These are phyloP conservation scores for Drosophila melanosoma DNA, from an alignment of 2,888 invertebrate genomes.

Conservation along the genomic window DNA sequence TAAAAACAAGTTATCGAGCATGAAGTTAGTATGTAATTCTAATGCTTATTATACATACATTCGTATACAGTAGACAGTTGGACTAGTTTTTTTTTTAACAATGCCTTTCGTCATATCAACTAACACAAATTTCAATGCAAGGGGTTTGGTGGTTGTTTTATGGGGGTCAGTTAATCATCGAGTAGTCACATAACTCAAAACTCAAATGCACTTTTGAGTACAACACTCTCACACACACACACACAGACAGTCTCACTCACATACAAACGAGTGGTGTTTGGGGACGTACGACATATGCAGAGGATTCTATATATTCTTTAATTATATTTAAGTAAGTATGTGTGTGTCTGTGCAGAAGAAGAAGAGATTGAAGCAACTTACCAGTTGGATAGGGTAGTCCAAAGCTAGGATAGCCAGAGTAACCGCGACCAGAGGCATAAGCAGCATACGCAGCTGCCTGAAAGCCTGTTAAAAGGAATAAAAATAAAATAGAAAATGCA, in stretches of 20 bases:
- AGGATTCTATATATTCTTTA: conserved; percentile 36
- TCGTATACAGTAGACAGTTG: conserved; percentile 9
- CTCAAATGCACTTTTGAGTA: conserved; percentile 10
- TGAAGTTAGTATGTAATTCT: conserved; percentile 51
- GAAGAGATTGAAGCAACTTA: conserved; percentile 86
- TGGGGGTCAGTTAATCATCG: conserved; percentile 21
- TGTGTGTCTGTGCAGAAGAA: conserved; percentile 26
- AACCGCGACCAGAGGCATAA: conserved; percentile 98
- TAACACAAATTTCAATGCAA: conserved; percentile 56
- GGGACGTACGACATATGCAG: conserved; percentile 44
- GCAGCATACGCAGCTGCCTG: conserved; percentile 98
- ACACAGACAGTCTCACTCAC: conserved; percentile 40
- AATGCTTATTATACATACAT: conserved; percentile 22
- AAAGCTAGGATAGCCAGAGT: conserved; percentile 98
- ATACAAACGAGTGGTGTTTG: conserved; percentile 31
- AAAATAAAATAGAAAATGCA: background rate
- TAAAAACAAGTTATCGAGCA: conserved; percentile 11
- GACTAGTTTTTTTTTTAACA: conserved; percentile 18
- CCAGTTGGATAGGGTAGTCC: conserved; percentile 99
- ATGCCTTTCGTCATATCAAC: conserved; percentile 73
- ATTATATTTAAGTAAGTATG: conserved; percentile 17
- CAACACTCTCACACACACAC: conserved; percentile 51
- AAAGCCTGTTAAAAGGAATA: conserved; percentile 88
- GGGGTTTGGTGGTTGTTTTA: background rate
- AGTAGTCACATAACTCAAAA: conserved; percentile 50